Conservation (phyloP, 23 tunicate genomes). For the Styela clava region DNA sequence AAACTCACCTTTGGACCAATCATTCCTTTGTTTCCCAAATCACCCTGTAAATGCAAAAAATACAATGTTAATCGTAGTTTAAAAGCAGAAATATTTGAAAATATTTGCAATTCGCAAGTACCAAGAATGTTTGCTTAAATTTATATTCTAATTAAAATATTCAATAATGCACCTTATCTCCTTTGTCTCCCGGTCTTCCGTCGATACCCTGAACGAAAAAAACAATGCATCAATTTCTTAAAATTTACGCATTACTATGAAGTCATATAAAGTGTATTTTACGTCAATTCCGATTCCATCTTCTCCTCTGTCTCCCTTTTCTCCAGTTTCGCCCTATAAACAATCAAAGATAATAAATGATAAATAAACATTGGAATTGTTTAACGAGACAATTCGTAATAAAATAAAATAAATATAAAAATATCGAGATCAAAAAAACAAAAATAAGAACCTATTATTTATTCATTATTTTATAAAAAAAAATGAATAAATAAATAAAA, state of each 20-base stretch:
- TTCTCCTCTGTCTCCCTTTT: slow-evolving; percentile 15
- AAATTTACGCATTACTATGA: too few species aligned
- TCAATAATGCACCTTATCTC: slow-evolving; percentile 47
- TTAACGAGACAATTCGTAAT: too few species aligned
- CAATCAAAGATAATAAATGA: not conserved
- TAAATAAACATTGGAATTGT: not conserved
- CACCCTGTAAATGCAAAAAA: slow-evolving; percentile 22
- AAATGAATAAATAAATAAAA: too few species aligned
- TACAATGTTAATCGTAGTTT: not conserved
- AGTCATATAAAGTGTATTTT: not conserved
- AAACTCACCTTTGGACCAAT: slow-evolving; percentile 28
- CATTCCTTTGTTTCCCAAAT: slow-evolving; percentile 23
- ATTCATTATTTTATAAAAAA: too few species aligned
- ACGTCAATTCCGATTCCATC: slow-evolving; percentile 25
- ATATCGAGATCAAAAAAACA: too few species aligned
- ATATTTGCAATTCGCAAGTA: too few species aligned
- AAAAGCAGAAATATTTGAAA: not conserved
- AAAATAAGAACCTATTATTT: too few species aligned
- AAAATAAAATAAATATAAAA: too few species aligned
- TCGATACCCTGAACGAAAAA: slow-evolving; percentile 4
- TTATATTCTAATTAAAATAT: too few species aligned
- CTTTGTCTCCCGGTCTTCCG: slow-evolving; percentile 37
- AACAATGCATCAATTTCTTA: too few species aligned
- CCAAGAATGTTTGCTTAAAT: too few species aligned
- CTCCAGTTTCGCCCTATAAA: slow-evolving; percentile 18